Evolutionary conservation across 2,113 vertebrate genomes (phyloP).

Genomic region (Larimichthys crocea): DNA sequence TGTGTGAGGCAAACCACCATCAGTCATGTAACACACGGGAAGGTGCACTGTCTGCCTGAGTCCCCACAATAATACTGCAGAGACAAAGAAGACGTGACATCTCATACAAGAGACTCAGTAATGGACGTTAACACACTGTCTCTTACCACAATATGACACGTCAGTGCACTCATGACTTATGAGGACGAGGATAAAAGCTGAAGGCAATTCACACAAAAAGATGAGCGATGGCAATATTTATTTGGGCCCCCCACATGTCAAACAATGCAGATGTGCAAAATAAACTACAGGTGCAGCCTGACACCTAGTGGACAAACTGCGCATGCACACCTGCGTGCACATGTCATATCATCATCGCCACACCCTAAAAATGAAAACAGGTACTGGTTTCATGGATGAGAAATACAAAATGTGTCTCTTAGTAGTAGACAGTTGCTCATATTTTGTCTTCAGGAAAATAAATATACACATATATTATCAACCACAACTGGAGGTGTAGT

Average conservation of each 20-base stretch:
- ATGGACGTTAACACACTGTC: slow-evolving; percentile 20
- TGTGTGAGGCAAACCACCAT: slow-evolving; percentile 59
- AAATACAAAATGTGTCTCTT: not conserved
- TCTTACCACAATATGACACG: slow-evolving; percentile 12
- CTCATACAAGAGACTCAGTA: slow-evolving; percentile 24
- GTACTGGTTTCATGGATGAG: slow-evolving; percentile 19
- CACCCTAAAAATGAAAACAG: slow-evolving; percentile 21
- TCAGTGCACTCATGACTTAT: slow-evolving; percentile 19
- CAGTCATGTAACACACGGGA: slow-evolving; percentile 45
- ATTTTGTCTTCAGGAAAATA: not conserved
- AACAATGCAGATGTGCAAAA: not conserved
- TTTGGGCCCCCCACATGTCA: slow-evolving; percentile 13
- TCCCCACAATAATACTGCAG: slow-evolving; percentile 25
- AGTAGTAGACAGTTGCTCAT: not conserved
- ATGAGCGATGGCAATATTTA: slow-evolving; percentile 19
- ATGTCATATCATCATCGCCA: slow-evolving; percentile 11
- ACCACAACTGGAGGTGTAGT: slow-evolving; percentile 34
- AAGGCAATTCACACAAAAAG: slow-evolving; percentile 6
- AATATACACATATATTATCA: too few species aligned
- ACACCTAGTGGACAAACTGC: slow-evolving; percentile 71
- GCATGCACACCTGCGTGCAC: slow-evolving; percentile 7
- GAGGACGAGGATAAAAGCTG: slow-evolving; percentile 11
- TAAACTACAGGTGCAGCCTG: slow-evolving; percentile 50
- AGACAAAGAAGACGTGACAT: slow-evolving; percentile 42
- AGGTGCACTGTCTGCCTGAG: slow-evolving; percentile 44